A percentile compares a stretch with the other conserved stretches of the same genome.
Conservation (phyloP, 1,140 invertebrate species). For the Hycleus phaleratus region DNA sequence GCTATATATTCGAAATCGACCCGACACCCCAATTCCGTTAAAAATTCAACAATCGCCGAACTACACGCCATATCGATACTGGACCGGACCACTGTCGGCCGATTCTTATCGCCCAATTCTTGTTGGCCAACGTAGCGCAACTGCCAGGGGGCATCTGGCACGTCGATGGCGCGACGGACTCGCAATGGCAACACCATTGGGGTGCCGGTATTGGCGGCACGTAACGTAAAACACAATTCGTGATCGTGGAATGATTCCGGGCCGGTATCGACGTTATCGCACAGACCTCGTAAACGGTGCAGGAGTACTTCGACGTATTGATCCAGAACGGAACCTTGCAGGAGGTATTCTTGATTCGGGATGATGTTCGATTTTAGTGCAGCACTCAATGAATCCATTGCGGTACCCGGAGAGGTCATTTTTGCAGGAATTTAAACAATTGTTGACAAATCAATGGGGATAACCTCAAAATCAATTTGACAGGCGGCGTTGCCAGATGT, state of each 20-base stretch:
- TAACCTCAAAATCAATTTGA: too few species aligned
- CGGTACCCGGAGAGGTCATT: constrained; percentile 50
- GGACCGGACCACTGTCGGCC: constrained; percentile 82
- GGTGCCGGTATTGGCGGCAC: constrained; percentile 49
- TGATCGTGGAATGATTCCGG: constrained; percentile 89
- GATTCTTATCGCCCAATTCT: constrained; percentile 79
- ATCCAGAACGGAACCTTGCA: constrained; percentile 88
- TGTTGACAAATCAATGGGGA: too few species aligned
- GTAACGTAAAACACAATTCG: constrained; percentile 74
- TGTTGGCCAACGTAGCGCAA: constrained; percentile 84
- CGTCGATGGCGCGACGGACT: constrained; percentile 69
- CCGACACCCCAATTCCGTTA: constrained; percentile 83
- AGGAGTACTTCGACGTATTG: constrained; percentile 86
- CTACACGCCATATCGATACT: constrained; percentile 89
- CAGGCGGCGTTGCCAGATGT: too few species aligned
- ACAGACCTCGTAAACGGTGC: constrained; percentile 82
- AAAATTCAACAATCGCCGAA: constrained; percentile 82
- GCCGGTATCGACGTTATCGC: constrained; percentile 87
- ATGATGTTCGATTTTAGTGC: constrained; percentile 77
- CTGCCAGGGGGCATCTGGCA: constrained; percentile 75
- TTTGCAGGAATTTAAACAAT: constrained; percentile 6
- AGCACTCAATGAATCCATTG: constrained; percentile 67
- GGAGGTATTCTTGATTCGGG: constrained; percentile 82
- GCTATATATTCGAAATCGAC: constrained; percentile 91
- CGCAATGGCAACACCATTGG: constrained; percentile 48